Percentiles rank a stretch among this genome's conserved stretches.
Evolutionary conservation across 2,888 invertebrate species (phyloP).

Genomic region (Andrena camellia): DNA sequence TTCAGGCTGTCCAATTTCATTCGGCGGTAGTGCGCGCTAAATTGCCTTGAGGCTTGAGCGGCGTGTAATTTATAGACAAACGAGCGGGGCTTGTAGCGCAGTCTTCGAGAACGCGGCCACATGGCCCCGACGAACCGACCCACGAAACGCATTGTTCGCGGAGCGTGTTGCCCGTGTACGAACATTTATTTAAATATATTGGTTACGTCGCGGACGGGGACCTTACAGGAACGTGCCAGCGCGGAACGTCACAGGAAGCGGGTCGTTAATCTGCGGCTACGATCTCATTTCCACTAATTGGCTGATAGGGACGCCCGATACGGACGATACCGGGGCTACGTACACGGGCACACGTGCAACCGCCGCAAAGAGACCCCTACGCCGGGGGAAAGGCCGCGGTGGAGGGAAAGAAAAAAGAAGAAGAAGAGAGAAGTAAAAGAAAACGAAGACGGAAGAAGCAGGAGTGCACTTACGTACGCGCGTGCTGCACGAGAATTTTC

Average conservation of each 20-base stretch:
- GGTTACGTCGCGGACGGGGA: constrained; percentile 43
- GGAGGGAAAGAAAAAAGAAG: not conserved
- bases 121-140: not conserved
- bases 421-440: constrained; percentile 2
- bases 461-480: constrained; percentile 45
- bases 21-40: not conserved
- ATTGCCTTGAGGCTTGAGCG: not conserved
- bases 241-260: constrained; percentile 72
- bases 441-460: constrained; percentile 26
- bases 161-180: constrained; percentile 22
- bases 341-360: constrained; percentile 62
- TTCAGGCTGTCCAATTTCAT: not conserved
- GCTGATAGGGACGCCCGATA: constrained; percentile 78
- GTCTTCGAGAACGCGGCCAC: not conserved
- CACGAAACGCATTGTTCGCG: constrained; percentile 22
- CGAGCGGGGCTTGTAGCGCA: not conserved
- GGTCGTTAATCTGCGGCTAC: constrained; percentile 79
- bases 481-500: constrained; percentile 56
- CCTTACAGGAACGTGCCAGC: constrained; percentile 71
- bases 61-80: not conserved
- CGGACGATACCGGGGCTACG: constrained; percentile 65
- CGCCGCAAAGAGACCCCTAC: constrained; percentile 57
- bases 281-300: constrained; percentile 83
- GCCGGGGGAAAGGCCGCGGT: constrained; percentile 42
- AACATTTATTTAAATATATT: constrained; percentile 48